phyloP scores from a whole-genome alignment of 2,113 vertebrate genomes.

The Cheirogaleus medius region DNA sequence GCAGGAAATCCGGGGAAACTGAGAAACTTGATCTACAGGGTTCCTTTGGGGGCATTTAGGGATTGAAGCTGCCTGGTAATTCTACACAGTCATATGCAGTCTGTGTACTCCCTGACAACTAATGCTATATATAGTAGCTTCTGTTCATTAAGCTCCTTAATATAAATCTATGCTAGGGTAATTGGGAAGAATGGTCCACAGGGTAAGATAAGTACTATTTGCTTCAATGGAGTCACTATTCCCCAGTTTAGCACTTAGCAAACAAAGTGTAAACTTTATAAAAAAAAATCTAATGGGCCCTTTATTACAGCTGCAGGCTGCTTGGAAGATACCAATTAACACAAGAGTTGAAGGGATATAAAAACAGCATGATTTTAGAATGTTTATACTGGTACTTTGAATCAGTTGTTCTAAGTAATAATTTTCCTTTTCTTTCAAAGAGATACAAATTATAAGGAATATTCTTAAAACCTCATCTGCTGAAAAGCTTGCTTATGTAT shows the following conservation, averaged over 20 bases:
- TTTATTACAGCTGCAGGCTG: conserved; percentile 15
- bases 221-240: conserved; percentile 35
- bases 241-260: conserved; percentile 31
- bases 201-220: conserved; percentile 23
- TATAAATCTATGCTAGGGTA: conserved; percentile 36
- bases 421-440: background rate
- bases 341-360: background rate
- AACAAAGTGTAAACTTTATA: conserved; percentile 61
- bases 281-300: background rate
- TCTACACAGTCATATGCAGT: background rate
- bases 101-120: background rate
- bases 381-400: background rate
- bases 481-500: background rate
- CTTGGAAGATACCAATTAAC: background rate
- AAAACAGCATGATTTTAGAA: background rate
- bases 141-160: conserved; percentile 66
- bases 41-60: conserved; percentile 2
- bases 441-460: background rate
- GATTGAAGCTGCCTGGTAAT: background rate
- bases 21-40: conserved; percentile 3
- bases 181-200: conserved; percentile 47
- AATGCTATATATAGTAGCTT: conserved; percentile 42
- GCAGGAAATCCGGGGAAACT: background rate
- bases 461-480: background rate
- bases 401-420: background rate